phyloP scores from a whole-genome alignment of 53 echinoderm and acorn worm genomes.

The Echinarachnius parma region DNA sequence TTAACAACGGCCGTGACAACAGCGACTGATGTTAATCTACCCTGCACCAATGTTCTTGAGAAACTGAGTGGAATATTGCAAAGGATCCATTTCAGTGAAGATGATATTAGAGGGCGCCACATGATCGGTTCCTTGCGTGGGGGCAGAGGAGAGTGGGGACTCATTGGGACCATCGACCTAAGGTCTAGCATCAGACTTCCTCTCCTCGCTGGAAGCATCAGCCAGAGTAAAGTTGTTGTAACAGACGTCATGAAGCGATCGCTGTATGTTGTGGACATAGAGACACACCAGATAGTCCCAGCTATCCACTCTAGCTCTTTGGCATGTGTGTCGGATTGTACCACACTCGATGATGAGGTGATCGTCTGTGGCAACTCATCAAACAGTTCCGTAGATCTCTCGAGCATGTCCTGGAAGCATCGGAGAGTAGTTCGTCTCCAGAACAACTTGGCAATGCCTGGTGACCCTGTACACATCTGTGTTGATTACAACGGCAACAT shows the following conservation, averaged over 20 bases:
- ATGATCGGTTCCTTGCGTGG: background rate
- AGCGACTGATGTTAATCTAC: too few species aligned
- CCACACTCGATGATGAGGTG: background rate
- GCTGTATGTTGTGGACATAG: conserved; percentile 3
- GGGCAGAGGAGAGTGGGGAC: conserved; percentile 3
- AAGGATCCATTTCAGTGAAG: conserved; percentile 10
- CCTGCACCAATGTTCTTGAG: conserved; percentile 1
- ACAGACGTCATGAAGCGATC: conserved; percentile 13
- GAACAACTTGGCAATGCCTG: background rate
- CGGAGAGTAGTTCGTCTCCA: conserved; percentile 13
- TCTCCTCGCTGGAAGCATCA: conserved; percentile 5
- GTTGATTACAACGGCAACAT: background rate
- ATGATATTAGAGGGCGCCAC: conserved; percentile 3
- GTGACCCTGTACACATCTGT: conserved; percentile 16
- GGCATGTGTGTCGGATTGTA: conserved; percentile 23
- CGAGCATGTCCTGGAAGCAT: conserved; percentile 24
- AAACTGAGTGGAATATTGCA: conserved; percentile 9
- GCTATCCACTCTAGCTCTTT: conserved; percentile 6
- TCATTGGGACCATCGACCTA: conserved; percentile 14
- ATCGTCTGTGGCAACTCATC: conserved; percentile 23
- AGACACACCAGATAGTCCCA: background rate
- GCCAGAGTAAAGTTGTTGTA: conserved; percentile 1
- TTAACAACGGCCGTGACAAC: too few species aligned
- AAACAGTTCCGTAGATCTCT: conserved; percentile 16
- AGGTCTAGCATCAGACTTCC: background rate